A percentile compares a stretch with the other conserved stretches of the same genome.
These are phyloP conservation scores for Cheumatopsyche charites DNA, from an alignment of 1,140 invertebrate species.

Conservation along the genomic window DNA sequence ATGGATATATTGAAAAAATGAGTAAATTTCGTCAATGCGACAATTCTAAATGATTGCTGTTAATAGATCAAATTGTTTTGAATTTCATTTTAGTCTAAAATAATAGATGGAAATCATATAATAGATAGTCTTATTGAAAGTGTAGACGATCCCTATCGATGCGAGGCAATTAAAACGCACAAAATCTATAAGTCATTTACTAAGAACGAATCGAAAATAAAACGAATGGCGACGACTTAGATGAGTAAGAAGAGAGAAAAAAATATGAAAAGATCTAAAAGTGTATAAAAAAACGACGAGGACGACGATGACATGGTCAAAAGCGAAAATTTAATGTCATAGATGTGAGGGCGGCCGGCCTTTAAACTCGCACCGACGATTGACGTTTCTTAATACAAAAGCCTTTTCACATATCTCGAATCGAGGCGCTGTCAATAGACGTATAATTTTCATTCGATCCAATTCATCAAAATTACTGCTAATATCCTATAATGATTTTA, in stretches of 20 bases:
- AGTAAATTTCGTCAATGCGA: too few species aligned
- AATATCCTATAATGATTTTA: too few species aligned
- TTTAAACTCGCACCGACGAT: constrained; percentile 38
- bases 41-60: too few species aligned
- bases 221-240: not conserved
- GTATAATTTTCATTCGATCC: not conserved
- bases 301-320: constrained; percentile 42
- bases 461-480: not conserved
- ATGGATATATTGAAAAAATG: too few species aligned
- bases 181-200: constrained; percentile 36
- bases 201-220: not conserved
- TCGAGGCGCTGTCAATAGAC: constrained; percentile 29
- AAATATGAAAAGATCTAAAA: constrained; percentile 7
- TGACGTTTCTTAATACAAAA: constrained; percentile 45
- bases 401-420: constrained; percentile 37
- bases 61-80: too few species aligned
- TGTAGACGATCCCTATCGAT: constrained; percentile 44
- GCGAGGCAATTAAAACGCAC: constrained; percentile 45
- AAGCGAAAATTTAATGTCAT: constrained; percentile 46
- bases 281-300: constrained; percentile 35
- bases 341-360: constrained; percentile 38
- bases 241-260: not conserved
- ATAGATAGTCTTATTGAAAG: constrained; percentile 37
- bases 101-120: constrained; percentile 20
- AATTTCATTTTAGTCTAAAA: too few species aligned